A percentile compares a stretch with the other conserved stretches of the same genome.
Conservation (phyloP, 2,888 invertebrate genomes). For the Carterocephalus palaemon region DNA sequence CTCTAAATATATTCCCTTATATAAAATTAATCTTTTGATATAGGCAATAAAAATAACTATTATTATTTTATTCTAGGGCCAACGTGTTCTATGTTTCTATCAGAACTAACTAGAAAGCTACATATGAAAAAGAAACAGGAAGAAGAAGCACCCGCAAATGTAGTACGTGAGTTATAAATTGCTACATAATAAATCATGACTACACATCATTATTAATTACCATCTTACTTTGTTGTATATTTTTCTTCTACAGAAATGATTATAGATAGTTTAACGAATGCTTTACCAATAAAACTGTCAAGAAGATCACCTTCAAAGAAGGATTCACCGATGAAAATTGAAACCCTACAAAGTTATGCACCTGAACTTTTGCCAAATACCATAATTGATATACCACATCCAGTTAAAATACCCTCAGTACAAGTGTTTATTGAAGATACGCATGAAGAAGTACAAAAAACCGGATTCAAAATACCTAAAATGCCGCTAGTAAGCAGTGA, state of each 20-base stretch:
- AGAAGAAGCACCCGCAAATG: slow-evolving; percentile 48
- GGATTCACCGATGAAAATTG: slow-evolving; percentile 54
- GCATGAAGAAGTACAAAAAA: slow-evolving; percentile 30
- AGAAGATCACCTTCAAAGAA: slow-evolving; percentile 45
- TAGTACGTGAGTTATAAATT: slow-evolving; percentile 55
- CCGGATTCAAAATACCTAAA: slow-evolving; percentile 56
- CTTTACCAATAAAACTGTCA: slow-evolving; percentile 56
- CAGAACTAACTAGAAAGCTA: slow-evolving; percentile 58
- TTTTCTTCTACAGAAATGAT: slow-evolving; percentile 63
- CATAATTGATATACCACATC: slow-evolving; percentile 38
- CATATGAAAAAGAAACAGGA: slow-evolving; percentile 53
- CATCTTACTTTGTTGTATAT: background rate
- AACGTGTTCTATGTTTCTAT: slow-evolving; percentile 66
- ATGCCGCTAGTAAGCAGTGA: slow-evolving; percentile 66
- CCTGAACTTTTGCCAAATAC: slow-evolving; percentile 58
- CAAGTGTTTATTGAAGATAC: slow-evolving; percentile 29
- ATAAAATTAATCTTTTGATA: background rate
- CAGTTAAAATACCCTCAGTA: slow-evolving; percentile 26
- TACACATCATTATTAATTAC: background rate
- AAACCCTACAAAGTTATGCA: slow-evolving; percentile 51
- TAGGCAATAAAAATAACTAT: too few relatives aligned
- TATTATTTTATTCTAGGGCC: slow-evolving; percentile 44
- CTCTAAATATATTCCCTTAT: slow-evolving; percentile 5
- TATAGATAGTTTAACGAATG: slow-evolving; percentile 60
- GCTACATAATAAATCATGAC: slow-evolving; percentile 8